phyloP scores from a whole-genome alignment of 2,113 vertebrate species.

The Muscicapa adusta region DNA sequence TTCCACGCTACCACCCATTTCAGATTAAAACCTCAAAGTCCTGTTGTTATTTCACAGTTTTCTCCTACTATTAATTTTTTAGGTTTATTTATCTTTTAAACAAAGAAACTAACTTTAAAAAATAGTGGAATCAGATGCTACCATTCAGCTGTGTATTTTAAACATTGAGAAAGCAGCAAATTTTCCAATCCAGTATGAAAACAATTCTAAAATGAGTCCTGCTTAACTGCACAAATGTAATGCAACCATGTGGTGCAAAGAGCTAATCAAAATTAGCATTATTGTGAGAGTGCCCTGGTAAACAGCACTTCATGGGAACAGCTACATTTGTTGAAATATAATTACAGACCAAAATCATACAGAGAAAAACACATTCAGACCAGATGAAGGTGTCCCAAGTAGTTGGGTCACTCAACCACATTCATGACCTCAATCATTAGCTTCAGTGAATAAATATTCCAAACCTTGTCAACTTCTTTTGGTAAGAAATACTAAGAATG shows the following conservation, averaged over 20 bases:
- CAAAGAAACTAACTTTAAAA: not conserved
- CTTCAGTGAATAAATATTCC: not conserved
- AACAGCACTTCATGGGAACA: not conserved
- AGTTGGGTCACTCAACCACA: not conserved
- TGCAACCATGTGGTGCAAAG: not conserved
- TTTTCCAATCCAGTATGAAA: not conserved
- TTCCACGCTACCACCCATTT: not conserved
- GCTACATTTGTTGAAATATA: not conserved
- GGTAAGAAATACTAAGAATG: not conserved
- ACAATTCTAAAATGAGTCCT: not conserved
- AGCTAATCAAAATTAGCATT: not conserved
- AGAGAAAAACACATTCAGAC: not conserved
- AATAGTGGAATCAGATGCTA: not conserved
- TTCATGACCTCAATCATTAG: not conserved
- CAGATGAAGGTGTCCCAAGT: not conserved
- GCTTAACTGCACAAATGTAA: not conserved
- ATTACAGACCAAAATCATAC: not conserved
- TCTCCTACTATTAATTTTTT: not conserved
- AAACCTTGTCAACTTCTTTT: not conserved
- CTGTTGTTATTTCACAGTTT: not conserved
- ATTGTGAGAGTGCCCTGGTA: not conserved
- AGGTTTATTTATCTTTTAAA: not conserved
- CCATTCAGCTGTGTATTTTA: not conserved
- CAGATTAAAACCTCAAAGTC: not conserved
- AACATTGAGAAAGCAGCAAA: fast-evolving